phyloP scores from a whole-genome alignment of 2,113 vertebrate genomes.

The pig (Sus scrofa) region T2T-Sscrofa CM000824.6:77760501-77761000 shows the following conservation, averaged over 20 bases:
- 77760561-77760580: too few species aligned
- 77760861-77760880: background rate
- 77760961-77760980: background rate
- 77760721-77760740: background rate
- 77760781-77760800: background rate
- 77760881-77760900: background rate
- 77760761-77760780: background rate
- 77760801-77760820: background rate
- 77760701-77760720: background rate
- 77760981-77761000: background rate
- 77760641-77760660: background rate
- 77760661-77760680: background rate
- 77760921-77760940: constrained; percentile 1
- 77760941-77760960: background rate
- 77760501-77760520: too few species aligned
- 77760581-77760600: too few species aligned
- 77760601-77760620: too few species aligned
- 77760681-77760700: background rate
- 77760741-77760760: background rate
- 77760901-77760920: background rate
- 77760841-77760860: background rate
- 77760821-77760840: background rate
- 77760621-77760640: background rate
- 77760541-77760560: too few species aligned
- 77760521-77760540: too few species aligned